phyloP scores from a whole-genome alignment of 2,888 invertebrate species.

The Agriopis leucophaearia region DNA sequence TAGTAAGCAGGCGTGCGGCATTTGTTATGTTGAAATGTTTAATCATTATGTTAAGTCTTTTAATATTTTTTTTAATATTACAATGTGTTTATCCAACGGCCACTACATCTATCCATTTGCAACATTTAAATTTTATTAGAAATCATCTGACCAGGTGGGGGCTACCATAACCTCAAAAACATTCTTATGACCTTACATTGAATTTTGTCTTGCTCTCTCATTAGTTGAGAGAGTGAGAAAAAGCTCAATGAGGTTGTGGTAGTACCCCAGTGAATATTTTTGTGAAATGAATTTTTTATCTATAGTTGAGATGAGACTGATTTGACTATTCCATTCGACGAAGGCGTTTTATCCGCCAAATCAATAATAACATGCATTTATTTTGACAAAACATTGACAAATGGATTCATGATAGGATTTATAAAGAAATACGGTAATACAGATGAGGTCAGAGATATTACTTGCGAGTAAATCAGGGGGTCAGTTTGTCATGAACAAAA shows the following conservation, averaged over 20 bases:
- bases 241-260: no score
- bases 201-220: no score
- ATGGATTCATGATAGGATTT: no score
- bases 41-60: conserved; percentile 31
- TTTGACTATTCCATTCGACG: conserved; percentile 1
- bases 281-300: neutral
- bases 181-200: no score
- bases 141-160: neutral
- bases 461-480: no score
- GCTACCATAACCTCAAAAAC: no score
- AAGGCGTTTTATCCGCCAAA: neutral
- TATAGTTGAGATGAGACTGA: neutral
- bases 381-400: neutral
- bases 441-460: no score
- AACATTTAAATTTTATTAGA: neutral
- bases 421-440: no score
- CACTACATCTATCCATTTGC: neutral
- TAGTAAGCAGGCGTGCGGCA: conserved; percentile 44
- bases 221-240: no score
- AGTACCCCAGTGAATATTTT: neutral
- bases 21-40: conserved; percentile 44
- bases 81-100: conserved; percentile 18
- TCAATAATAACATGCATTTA: neutral
- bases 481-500: no score
- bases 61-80: conserved; percentile 8